Evolutionary conservation across 2,797 vertebrate species (phyloP).

Genomic region (Mycteria americana): DNA sequence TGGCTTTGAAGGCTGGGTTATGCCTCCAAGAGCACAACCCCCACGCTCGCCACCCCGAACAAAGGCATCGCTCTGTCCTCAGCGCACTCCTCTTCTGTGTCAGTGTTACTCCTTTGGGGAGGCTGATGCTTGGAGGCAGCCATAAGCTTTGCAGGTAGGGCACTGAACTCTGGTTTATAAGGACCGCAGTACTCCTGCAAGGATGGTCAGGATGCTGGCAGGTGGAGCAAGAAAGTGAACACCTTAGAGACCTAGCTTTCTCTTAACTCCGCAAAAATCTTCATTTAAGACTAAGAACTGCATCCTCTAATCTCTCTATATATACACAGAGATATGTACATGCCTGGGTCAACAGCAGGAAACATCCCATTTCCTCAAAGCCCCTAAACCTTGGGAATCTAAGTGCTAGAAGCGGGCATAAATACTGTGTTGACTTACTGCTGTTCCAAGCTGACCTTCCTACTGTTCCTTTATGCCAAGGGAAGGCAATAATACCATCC

Average conservation of each 20-base stretch:
- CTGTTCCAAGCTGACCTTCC: background rate
- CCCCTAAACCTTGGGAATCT: background rate
- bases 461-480: background rate
- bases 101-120: background rate
- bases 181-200: background rate
- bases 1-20: background rate
- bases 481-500: background rate
- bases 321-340: background rate
- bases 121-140: background rate
- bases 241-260: background rate
- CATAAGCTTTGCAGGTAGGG: background rate
- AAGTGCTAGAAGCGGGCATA: background rate
- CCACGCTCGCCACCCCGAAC: rapidly evolving
- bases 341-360: background rate
- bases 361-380: background rate
- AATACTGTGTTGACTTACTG: background rate
- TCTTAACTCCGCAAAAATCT: background rate
- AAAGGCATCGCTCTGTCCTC: background rate
- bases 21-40: background rate
- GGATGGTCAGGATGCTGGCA: background rate
- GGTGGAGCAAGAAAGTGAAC: background rate
- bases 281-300: background rate
- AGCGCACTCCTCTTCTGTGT: background rate
- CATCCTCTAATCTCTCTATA: background rate
- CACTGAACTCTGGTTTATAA: background rate